phyloP scores from a whole-genome alignment of 2,797 vertebrate genomes.

The Cryptoblepharus egeriae region DNA sequence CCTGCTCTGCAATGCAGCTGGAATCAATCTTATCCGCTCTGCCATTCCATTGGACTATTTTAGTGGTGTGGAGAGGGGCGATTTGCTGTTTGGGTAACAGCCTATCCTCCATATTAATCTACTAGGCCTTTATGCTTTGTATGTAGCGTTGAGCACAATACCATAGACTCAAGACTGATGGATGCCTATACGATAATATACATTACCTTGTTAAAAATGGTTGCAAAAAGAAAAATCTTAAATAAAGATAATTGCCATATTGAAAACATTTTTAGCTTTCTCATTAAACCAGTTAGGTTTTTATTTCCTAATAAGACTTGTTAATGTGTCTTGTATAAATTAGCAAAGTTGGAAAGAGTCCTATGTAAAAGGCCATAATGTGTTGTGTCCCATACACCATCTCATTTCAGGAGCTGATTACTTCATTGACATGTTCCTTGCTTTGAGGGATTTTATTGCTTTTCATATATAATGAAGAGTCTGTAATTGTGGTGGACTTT shows the following conservation, averaged over 20 bases:
- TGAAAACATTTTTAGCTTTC: slow-evolving; percentile 1
- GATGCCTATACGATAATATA: too few species aligned
- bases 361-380: slow-evolving; percentile 3
- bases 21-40: too few species aligned
- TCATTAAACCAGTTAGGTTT: neutral
- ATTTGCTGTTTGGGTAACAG: too few species aligned
- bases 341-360: slow-evolving; percentile 7
- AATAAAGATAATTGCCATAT: neutral
- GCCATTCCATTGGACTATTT: too few species aligned
- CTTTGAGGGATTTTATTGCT: slow-evolving; percentile 10
- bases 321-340: slow-evolving; percentile 1
- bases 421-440: slow-evolving; percentile 11
- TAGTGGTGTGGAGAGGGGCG: too few species aligned
- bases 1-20: too few species aligned
- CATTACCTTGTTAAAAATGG: neutral
- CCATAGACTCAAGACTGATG: too few species aligned
- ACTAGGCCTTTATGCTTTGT: too few species aligned
- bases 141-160: too few species aligned
- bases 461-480: slow-evolving; percentile 23
- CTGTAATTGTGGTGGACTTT: slow-evolving; percentile 17
- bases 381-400: neutral
- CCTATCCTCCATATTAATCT: too few species aligned
- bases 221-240: neutral
- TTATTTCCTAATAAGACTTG: slow-evolving; percentile 20
- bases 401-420: slow-evolving; percentile 15